A percentile compares a stretch with the other conserved stretches of the same genome.
These are phyloP conservation scores for Anguilla pacifica DNA, from an alignment of 2,797 vertebrate genomes.

Conservation along the genomic window DNA sequence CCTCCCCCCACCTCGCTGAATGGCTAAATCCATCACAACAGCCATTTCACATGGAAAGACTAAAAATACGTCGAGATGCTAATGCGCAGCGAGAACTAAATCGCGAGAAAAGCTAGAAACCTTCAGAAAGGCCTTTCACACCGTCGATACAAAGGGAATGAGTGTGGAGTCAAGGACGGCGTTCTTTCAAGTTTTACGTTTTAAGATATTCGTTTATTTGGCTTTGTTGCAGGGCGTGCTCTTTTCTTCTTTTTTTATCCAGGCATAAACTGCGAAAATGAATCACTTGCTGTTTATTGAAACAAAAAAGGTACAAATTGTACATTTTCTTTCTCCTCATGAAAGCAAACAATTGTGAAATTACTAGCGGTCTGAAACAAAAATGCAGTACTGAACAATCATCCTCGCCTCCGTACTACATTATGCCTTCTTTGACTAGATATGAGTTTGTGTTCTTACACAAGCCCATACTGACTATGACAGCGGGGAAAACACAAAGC, in stretches of 20 bases:
- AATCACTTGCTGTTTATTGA: background rate
- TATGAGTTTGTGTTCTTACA: background rate
- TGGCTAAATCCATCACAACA: conserved; percentile 12
- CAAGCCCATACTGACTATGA: background rate
- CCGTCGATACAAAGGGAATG: background rate
- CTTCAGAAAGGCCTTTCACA: background rate
- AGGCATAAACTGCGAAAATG: background rate
- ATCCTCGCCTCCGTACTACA: background rate
- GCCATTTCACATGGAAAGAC: background rate
- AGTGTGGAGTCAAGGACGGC: background rate
- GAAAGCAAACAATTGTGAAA: background rate
- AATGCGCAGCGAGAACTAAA: background rate
- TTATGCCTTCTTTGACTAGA: background rate
- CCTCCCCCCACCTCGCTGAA: conserved; percentile 2
- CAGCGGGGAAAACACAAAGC: background rate
- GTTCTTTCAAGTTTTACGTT: background rate
- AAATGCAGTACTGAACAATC: background rate
- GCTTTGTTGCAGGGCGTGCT: background rate
- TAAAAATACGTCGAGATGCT: background rate
- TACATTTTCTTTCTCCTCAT: background rate
- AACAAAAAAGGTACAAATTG: background rate
- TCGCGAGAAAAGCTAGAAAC: background rate
- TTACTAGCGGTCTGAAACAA: background rate
- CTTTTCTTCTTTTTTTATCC: background rate
- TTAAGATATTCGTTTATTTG: background rate